Base-by-base conservation (phyloP, 2,888 invertebrate genomes). In the Nymphalis urticae region DNA sequence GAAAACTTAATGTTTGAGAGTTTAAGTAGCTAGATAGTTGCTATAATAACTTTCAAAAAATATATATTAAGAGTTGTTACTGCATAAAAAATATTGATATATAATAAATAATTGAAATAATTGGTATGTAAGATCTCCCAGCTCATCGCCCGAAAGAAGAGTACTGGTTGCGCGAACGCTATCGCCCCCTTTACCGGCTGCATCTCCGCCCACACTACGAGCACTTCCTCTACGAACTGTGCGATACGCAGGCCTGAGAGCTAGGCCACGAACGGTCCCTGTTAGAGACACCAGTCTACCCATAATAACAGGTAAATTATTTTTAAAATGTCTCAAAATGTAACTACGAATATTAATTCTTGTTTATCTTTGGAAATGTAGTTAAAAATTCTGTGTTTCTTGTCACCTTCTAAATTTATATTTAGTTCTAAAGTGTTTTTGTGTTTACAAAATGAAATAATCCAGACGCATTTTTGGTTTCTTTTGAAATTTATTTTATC, bases 81-180 rank as follows among this genome's bases (percentile, higher is more conserved):
- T 21, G 3, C 1, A 0, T 32, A 6, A 32, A 32, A 27, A 32
- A 32, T 32, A 32, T 32, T 32, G 6, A 6, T 6, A 6, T 6
- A 42, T 42, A 42, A 42, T 13, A 3, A 16, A 6, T 27, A 54
- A 19, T 10, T 36, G 9, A 19, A 42, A 58, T 19, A 2, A 4
- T 21, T 19, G 61, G 68, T 67, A 32, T 54, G 8, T 53, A 72
- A 94, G 94, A 85, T 94, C 94, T 8, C 88, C 87, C 36, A 89
- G 90, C 76, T 90, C 89, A 10, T 91, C 89, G 0, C 89, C 89
- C 9, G 89, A 89, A 76, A 85, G 90, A 19, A 84, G 89, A 10
- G 89, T 85, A 69, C 72, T 92, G 62, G 82, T 86, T 1, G 78
- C 88, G 21, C 83, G 90, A 9, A 83, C 90, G 64, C 76, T 91